phyloP scores from a whole-genome alignment of 2,888 invertebrate genomes.

The Leuctra nigra region DNA sequence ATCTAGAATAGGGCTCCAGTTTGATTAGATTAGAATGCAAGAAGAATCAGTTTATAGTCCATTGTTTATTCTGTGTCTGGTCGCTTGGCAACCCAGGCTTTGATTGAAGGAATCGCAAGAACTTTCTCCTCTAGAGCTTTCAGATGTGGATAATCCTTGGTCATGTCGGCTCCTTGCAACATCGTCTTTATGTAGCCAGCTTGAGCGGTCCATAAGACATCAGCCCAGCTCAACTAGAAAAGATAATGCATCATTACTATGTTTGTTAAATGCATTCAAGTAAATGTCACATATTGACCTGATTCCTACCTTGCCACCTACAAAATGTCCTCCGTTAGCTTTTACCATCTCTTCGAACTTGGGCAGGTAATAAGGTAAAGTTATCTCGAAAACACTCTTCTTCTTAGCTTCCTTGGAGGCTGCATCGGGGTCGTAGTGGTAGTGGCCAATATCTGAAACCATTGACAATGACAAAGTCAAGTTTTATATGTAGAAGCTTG shows the following conservation, averaged over 20 bases:
- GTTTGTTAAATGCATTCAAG: too few relatives aligned
- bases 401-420: slow-evolving; percentile 40
- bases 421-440: too few relatives aligned
- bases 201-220: slow-evolving; percentile 51
- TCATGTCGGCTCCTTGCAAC: slow-evolving; percentile 47
- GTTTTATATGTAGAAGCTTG: too few relatives aligned
- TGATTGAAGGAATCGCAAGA: slow-evolving; percentile 34
- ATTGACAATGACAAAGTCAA: too few relatives aligned
- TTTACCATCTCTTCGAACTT: slow-evolving; percentile 33
- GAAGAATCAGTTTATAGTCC: too few relatives aligned
- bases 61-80: slow-evolving; percentile 36
- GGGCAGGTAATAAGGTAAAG: slow-evolving; percentile 51
- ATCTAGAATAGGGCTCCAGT: too few relatives aligned
- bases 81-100: slow-evolving; percentile 35
- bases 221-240: slow-evolving; percentile 56
- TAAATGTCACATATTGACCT: too few relatives aligned
- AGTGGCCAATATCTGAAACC: too few relatives aligned
- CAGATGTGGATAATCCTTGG: slow-evolving; percentile 48
- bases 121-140: slow-evolving; percentile 44
- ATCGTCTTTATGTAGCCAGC: slow-evolving; percentile 53
- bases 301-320: slow-evolving; percentile 24
- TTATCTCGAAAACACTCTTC: slow-evolving; percentile 44
- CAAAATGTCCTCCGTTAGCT: slow-evolving; percentile 26
- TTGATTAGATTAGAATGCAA: too few relatives aligned
- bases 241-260: too few relatives aligned